Conservation (phyloP, 2,113 vertebrate species). For the Tragelaphus strepsiceros region DNA sequence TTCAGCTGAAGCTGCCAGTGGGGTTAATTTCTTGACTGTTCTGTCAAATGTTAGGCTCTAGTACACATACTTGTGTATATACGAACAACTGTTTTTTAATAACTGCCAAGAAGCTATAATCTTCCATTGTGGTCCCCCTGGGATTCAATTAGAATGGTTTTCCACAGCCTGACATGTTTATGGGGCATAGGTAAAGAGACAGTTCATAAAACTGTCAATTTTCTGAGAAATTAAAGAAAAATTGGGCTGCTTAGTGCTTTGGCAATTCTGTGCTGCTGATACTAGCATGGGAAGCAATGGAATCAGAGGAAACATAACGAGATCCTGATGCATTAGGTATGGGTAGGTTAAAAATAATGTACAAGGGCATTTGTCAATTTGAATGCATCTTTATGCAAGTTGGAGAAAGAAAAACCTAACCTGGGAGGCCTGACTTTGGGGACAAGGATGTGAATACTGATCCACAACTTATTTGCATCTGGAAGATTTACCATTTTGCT, state of each 20-base stretch:
- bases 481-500: slow-evolving; percentile 63
- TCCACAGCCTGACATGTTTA: slow-evolving; percentile 87
- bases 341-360: slow-evolving; percentile 81
- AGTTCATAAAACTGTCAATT: slow-evolving; percentile 92
- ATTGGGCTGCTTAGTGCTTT: slow-evolving; percentile 85
- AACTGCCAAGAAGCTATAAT: slow-evolving; percentile 88
- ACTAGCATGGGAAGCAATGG: slow-evolving; percentile 81
- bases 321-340: slow-evolving; percentile 85
- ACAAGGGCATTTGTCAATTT: slow-evolving; percentile 85
- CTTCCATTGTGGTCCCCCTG: slow-evolving; percentile 79
- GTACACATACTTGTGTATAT: slow-evolving; percentile 85
- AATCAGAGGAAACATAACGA: slow-evolving; percentile 84
- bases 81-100: slow-evolving; percentile 90
- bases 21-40: slow-evolving; percentile 80
- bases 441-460: slow-evolving; percentile 53
- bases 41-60: slow-evolving; percentile 79
- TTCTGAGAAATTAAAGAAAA: slow-evolving; percentile 89
- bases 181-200: slow-evolving; percentile 89
- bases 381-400: slow-evolving; percentile 78
- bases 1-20: slow-evolving; percentile 66
- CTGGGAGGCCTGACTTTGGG: slow-evolving; percentile 48
- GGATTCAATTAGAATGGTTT: slow-evolving; percentile 89
- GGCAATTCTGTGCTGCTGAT: slow-evolving; percentile 83
- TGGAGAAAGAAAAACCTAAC: slow-evolving; percentile 68
- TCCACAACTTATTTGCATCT: slow-evolving; percentile 61